Conservation (phyloP, 2,888 invertebrate species). For the Cynaeus angustus region DNA sequence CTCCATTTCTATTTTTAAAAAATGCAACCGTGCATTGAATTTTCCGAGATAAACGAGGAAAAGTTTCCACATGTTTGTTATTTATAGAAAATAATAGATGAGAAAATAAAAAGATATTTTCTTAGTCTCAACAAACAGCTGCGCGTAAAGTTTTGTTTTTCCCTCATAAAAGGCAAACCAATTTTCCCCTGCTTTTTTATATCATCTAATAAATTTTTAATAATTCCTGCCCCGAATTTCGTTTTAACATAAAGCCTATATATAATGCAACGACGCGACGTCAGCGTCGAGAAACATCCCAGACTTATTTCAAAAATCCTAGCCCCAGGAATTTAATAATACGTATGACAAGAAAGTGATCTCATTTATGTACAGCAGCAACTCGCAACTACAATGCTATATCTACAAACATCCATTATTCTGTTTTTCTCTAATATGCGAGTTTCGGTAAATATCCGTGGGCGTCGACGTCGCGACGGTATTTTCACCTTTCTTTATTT, state of each 20-base stretch:
- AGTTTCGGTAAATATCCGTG: not conserved
- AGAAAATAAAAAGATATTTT: no score
- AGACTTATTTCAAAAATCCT: not conserved
- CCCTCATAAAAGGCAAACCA: not conserved
- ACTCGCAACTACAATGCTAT: not conserved
- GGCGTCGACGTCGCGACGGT: not conserved
- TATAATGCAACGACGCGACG: not conserved
- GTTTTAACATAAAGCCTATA: not conserved
- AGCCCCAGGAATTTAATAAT: not conserved
- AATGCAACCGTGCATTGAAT: no score
- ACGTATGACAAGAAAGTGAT: constrained; percentile 2
- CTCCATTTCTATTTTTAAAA: no score
- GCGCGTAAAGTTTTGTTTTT: no score
- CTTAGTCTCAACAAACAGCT: no score
- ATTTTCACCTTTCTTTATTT: not conserved
- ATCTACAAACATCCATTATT: constrained; percentile 2
- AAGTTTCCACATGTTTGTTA: no score
- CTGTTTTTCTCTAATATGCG: no score
- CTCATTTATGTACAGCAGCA: not conserved
- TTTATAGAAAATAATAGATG: no score
- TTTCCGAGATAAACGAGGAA: no score
- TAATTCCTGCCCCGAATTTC: not conserved
- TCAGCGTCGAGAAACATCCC: not conserved
- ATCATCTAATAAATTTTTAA: constrained; percentile 4
- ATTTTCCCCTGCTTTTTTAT: not conserved